A percentile compares a stretch with the other conserved stretches of the same genome.
phyloP scores from a whole-genome alignment of 2,888 invertebrate genomes.

The Lampropteryx suffumata region DNA sequence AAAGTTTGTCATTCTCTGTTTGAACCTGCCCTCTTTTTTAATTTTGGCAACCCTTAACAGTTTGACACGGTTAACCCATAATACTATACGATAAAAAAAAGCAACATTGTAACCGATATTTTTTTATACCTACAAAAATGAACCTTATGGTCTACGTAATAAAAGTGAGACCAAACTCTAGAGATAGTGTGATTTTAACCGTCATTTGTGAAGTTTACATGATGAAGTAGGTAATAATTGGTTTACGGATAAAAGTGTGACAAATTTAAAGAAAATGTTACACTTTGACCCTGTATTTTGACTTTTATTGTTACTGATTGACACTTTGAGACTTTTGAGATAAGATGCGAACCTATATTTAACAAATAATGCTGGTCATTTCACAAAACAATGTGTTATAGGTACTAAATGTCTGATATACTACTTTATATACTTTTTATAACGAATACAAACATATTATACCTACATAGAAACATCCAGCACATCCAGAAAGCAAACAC shows the following conservation, averaged over 20 bases:
- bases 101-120: constrained; percentile 7
- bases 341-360: not conserved
- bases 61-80: constrained; percentile 55
- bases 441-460: too few relatives aligned
- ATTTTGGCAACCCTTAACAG: constrained; percentile 48
- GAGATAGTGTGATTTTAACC: constrained; percentile 15
- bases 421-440: too few relatives aligned
- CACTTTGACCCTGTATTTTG: constrained; percentile 49
- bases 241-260: constrained; percentile 52
- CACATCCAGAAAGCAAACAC: too few relatives aligned
- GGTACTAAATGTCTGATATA: too few relatives aligned
- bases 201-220: constrained; percentile 39
- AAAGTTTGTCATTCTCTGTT: constrained; percentile 65
- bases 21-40: constrained; percentile 61
- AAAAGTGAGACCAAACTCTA: constrained; percentile 13
- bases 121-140: constrained; percentile 17
- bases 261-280: constrained; percentile 51
- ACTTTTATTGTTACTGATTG: constrained; percentile 44
- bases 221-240: constrained; percentile 58
- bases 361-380: too few relatives aligned
- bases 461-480: too few relatives aligned
- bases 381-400: too few relatives aligned
- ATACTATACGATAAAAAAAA: constrained; percentile 30
- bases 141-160: constrained; percentile 26
- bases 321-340: constrained; percentile 36